Evolutionary conservation across 2,797 vertebrate genomes (phyloP).

Genomic region (Saxicola maurus): DNA sequence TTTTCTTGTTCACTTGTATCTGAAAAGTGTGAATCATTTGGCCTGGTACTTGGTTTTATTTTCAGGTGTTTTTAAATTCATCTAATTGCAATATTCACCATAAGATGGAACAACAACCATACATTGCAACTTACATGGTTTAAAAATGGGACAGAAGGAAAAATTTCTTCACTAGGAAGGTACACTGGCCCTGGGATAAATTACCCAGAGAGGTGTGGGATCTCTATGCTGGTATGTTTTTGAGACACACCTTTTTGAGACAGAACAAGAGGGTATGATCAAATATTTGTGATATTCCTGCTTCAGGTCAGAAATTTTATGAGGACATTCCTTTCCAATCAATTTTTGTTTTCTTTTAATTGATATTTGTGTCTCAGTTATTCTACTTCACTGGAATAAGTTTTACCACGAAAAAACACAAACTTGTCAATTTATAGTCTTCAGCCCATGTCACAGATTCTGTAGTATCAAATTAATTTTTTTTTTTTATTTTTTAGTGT

Average conservation of each 20-base stretch:
- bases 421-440: neutral
- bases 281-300: neutral
- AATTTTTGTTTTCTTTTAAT: neutral
- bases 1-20: neutral
- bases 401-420: neutral
- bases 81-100: neutral
- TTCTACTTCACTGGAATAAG: neutral
- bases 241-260: neutral
- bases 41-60: neutral
- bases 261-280: neutral
- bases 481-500: slow-evolving; percentile 68
- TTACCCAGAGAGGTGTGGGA: neutral
- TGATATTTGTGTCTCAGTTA: neutral
- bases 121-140: neutral
- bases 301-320: neutral
- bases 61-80: neutral
- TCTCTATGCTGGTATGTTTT: neutral
- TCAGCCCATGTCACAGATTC: neutral
- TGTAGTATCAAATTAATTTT: neutral
- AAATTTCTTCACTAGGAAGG: neutral
- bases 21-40: neutral
- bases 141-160: neutral
- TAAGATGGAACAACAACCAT: neutral
- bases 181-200: neutral
- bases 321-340: neutral